phyloP scores from a whole-genome alignment of 1,140 invertebrate species.

The Temnothorax longispinosus region DNA sequence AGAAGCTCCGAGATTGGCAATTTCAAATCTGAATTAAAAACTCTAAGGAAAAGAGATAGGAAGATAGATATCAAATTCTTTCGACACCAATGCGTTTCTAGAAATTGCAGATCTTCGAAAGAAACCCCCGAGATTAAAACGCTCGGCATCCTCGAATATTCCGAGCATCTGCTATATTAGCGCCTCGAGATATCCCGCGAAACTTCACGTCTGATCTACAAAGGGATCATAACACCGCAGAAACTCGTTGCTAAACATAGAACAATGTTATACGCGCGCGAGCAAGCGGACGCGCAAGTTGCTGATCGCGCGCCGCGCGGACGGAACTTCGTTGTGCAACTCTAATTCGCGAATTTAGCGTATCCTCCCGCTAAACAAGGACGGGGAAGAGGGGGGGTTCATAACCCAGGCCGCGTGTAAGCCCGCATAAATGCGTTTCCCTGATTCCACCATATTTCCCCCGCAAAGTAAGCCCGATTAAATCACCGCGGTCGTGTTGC shows the following conservation, averaged over 20 bases:
- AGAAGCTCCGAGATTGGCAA: not conserved
- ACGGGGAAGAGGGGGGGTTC: not conserved
- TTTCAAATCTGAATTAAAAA: constrained; percentile 1
- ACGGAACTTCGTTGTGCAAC: constrained; percentile 38
- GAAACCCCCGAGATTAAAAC: not conserved
- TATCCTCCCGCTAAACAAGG: constrained; percentile 19
- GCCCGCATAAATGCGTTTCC: constrained; percentile 48
- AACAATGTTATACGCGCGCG: constrained; percentile 26
- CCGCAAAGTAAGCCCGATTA: constrained; percentile 52
- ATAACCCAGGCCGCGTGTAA: constrained; percentile 17
- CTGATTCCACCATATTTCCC: constrained; percentile 37
- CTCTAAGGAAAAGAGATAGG: not conserved
- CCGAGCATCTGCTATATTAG: constrained; percentile 38
- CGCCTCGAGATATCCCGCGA: constrained; percentile 26
- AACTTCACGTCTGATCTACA: constrained; percentile 52
- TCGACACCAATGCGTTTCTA: not conserved
- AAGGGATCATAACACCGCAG: constrained; percentile 42
- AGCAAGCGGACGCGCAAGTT: not conserved
- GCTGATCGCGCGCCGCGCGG: constrained; percentile 29
- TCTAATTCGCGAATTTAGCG: constrained; percentile 57
- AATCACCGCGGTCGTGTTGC: constrained; percentile 45
- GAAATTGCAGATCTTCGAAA: not conserved
- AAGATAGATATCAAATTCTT: too few species aligned
- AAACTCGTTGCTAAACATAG: constrained; percentile 24
- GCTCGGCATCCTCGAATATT: not conserved